Evolutionary conservation across 2,888 invertebrate genomes (phyloP).

Genomic region (Malachius bipustulatus): DNA sequence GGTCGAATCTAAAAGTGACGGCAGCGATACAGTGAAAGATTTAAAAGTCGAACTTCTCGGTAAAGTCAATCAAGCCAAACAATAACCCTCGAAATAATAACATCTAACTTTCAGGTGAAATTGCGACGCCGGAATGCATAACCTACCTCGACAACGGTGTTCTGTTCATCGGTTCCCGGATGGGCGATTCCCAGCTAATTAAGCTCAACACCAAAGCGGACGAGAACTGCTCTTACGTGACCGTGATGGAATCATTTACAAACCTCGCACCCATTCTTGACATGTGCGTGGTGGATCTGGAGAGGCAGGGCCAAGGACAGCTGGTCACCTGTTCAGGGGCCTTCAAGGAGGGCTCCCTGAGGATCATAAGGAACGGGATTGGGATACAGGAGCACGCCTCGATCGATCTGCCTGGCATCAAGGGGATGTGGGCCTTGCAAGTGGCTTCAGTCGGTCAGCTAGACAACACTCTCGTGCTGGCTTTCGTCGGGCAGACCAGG

Average conservation of each 20-base stretch:
- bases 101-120: slow-evolving; percentile 49
- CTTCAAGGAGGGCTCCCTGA: slow-evolving; percentile 92
- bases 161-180: slow-evolving; percentile 87
- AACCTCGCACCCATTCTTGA: slow-evolving; percentile 96
- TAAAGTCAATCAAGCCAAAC: slow-evolving; percentile 29
- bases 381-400: slow-evolving; percentile 97
- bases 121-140: slow-evolving; percentile 91
- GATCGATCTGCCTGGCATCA: slow-evolving; percentile 92
- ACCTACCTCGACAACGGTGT: slow-evolving; percentile 98
- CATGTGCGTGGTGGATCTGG: slow-evolving; percentile 95
- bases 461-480: slow-evolving; percentile 85
- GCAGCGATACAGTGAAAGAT: slow-evolving; percentile 69
- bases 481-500: slow-evolving; percentile 95
- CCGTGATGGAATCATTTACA: slow-evolving; percentile 91
- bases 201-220: slow-evolving; percentile 75
- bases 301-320: slow-evolving; percentile 94
- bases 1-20: slow-evolving; percentile 66
- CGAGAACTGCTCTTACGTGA: slow-evolving; percentile 79
- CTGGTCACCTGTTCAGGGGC: slow-evolving; percentile 96
- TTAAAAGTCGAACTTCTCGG: slow-evolving; percentile 87
- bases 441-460: slow-evolving; percentile 46
- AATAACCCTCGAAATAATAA: slow-evolving; percentile 5
- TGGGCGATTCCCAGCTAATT: slow-evolving; percentile 94
- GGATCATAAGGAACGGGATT: slow-evolving; percentile 96
- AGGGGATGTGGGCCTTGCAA: slow-evolving; percentile 95